Conservation (phyloP, 64 coral and sea anemone species). For the Hydrozoanthus tunicans region DNA sequence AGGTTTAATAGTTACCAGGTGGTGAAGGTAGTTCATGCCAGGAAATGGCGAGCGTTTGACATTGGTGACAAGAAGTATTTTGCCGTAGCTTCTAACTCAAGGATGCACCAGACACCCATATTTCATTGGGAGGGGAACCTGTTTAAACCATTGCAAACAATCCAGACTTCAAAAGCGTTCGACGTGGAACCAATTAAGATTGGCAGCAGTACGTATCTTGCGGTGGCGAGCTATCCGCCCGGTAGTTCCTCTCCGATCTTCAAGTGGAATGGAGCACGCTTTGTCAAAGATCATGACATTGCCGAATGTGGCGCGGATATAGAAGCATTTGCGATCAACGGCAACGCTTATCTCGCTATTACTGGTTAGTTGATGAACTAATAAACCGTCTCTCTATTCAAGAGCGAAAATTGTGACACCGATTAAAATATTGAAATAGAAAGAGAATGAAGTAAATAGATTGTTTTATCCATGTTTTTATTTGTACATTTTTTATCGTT, state of each 20-base stretch:
- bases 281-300: slow-evolving; percentile 84
- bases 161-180: slow-evolving; percentile 66
- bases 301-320: slow-evolving; percentile 75
- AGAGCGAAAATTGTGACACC: not conserved
- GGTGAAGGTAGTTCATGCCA: slow-evolving; percentile 69
- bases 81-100: slow-evolving; percentile 71
- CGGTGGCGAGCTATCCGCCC: slow-evolving; percentile 60
- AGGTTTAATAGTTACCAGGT: slow-evolving; percentile 83
- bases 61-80: slow-evolving; percentile 76
- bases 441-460: no score
- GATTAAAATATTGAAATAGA: not conserved
- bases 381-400: not conserved
- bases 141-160: slow-evolving; percentile 68
- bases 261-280: slow-evolving; percentile 83
- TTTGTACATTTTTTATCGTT: no score
- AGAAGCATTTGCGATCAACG: slow-evolving; percentile 76
- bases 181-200: slow-evolving; percentile 85
- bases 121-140: slow-evolving; percentile 78
- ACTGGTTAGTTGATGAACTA: slow-evolving; percentile 52
- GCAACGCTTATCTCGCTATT: slow-evolving; percentile 70
- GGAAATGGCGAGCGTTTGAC: slow-evolving; percentile 81
- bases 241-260: slow-evolving; percentile 73
- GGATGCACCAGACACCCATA: slow-evolving; percentile 59
- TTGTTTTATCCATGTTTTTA: no score
- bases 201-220: slow-evolving; percentile 62